A percentile compares a stretch with the other conserved stretches of the same genome.
Evolutionary conservation across 2,797 vertebrate species (phyloP).

Genomic region (Schizothorax lantsangensis): DNA sequence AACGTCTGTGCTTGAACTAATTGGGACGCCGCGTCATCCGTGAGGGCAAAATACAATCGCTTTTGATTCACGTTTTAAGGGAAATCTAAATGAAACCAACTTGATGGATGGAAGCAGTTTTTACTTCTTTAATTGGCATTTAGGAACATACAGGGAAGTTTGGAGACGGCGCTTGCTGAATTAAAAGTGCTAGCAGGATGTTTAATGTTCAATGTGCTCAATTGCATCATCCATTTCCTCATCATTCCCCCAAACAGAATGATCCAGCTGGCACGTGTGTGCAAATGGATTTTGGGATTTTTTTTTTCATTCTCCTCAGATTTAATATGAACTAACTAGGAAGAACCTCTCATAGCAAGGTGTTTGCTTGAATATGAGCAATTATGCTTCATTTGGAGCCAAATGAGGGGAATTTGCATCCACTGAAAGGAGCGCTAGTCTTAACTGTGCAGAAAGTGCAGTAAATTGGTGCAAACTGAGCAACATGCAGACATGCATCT

Average conservation of each 20-base stretch:
- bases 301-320: conserved; percentile 71
- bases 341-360: conserved; percentile 85
- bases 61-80: conserved; percentile 11
- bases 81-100: conserved; percentile 21
- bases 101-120: conserved; percentile 22
- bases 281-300: conserved; percentile 77
- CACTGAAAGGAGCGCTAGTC: conserved; percentile 82
- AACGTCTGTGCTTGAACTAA: conserved; percentile 68
- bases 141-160: conserved; percentile 54
- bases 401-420: conserved; percentile 87
- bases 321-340: conserved; percentile 85
- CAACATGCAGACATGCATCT: conserved; percentile 85
- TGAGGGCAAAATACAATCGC: conserved; percentile 41
- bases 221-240: conserved; percentile 74
- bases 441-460: conserved; percentile 86
- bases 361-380: conserved; percentile 86
- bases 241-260: conserved; percentile 79
- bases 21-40: conserved; percentile 59
- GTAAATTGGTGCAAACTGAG: conserved; percentile 85
- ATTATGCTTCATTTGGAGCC: conserved; percentile 85
- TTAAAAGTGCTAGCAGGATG: conserved; percentile 63
- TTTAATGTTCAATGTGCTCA: conserved; percentile 60
- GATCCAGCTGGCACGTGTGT: conserved; percentile 81
- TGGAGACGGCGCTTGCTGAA: conserved; percentile 55
- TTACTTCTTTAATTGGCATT: conserved; percentile 49